phyloP scores from a whole-genome alignment of 2,113 vertebrate genomes.

The Trochalopteron elliotii region DNA sequence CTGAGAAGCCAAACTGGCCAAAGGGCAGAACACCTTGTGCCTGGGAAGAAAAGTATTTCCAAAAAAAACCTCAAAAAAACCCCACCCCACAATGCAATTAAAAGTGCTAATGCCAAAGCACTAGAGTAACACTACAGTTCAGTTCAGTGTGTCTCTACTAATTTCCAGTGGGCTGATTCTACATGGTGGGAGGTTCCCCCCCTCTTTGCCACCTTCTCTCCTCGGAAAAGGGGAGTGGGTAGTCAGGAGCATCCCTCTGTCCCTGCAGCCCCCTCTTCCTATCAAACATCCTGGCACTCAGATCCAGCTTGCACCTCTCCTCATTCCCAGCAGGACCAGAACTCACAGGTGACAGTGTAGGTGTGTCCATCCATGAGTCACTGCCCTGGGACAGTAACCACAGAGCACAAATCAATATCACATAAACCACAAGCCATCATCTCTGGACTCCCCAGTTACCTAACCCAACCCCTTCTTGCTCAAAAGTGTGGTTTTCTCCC shows the following conservation, averaged over 20 bases:
- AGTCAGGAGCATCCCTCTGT: background rate
- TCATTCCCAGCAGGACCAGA: background rate
- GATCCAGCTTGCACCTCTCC: background rate
- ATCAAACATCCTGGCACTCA: too few species aligned
- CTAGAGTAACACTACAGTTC: background rate
- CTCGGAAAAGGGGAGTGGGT: rapidly evolving
- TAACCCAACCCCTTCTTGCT: background rate
- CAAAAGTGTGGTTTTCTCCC: background rate
- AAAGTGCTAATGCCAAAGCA: background rate
- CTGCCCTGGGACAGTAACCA: background rate
- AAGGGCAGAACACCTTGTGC: background rate
- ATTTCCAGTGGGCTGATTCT: background rate
- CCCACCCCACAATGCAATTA: background rate
- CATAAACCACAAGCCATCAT: background rate
- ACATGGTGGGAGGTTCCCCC: rapidly evolving
- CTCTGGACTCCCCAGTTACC: background rate
- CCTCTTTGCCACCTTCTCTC: background rate
- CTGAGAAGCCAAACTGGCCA: background rate
- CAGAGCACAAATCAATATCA: background rate
- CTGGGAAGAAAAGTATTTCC: too few species aligned
- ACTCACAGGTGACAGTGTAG: background rate
- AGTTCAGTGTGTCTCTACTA: background rate
- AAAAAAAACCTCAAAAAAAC: too few species aligned
- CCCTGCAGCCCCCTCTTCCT: rapidly evolving
- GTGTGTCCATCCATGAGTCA: background rate